Evolutionary conservation across 1,140 invertebrate genomes (phyloP), one percentile per base, ranked within the genome.

Genomic region (Chironomus tepperi): DNA sequence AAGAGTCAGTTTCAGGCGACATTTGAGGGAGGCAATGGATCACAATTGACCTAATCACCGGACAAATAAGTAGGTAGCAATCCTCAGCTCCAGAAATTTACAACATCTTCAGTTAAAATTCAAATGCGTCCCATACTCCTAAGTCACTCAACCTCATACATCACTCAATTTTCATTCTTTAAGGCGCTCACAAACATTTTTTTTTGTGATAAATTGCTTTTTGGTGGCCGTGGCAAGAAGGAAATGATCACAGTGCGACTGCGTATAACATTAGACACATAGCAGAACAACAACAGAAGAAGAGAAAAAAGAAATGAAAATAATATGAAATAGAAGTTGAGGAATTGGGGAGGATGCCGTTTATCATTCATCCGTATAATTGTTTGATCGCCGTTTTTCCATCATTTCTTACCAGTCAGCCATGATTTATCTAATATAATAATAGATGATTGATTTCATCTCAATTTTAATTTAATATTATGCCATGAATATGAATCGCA

Each of bases 391-490:
- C 24, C 5, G 24, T 34, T 34, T 34, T 34, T 34, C 24, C 24
- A 34, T 34, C 24, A 34, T 34, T 34, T 34, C 43, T 10, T 10
- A n/a, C 7, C 18, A 67, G 64, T 8, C 64, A 16, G 18, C 18
- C 64, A 19, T 67, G 64, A 67, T 67, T 67, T 67, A 67, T 67
- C 64, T 18, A 16, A 67, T 18, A 67, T 67, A 67, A 67, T 67
- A 67, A 67, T 19, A 47, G 43, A 67, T 67, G 64, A 67, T 67
- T 67, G 64, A 67, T 67, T 67, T 67, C 64, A 47, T 47, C 43
- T 47, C 43, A 15, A 47, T 34, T 34, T 34, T 34, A 34, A 34
- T 34, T 34, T 34, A 34, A 34, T 34, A 34, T 34, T 34, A 34
- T 34, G 24, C 24, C 24, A 34, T 34, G 24, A 34, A 34, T 34